phyloP scores from a whole-genome alignment of 2,888 invertebrate genomes.

The Glaucopsyche alexis region DNA sequence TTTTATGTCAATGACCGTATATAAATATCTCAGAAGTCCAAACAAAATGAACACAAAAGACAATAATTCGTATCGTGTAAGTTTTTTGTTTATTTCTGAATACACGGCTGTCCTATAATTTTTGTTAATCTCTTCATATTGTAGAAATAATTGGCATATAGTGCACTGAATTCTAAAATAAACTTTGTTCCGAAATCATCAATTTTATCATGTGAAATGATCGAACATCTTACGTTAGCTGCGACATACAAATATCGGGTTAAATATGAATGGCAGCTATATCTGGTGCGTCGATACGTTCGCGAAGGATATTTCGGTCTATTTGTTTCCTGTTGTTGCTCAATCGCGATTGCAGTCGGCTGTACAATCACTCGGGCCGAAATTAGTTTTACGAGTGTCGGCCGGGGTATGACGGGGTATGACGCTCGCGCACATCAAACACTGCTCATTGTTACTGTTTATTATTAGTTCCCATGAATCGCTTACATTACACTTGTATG shows the following conservation, averaged over 20 bases:
- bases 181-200: background rate
- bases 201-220: background rate
- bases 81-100: background rate
- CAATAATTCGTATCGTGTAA: slow-evolving; percentile 16
- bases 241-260: slow-evolving; percentile 6
- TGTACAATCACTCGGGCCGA: slow-evolving; percentile 57
- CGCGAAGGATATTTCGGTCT: slow-evolving; percentile 38
- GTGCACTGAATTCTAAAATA: background rate
- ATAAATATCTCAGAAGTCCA: slow-evolving; percentile 13
- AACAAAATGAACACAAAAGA: slow-evolving; percentile 11
- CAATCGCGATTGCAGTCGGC: slow-evolving; percentile 50
- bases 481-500: slow-evolving; percentile 60
- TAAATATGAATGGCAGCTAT: slow-evolving; percentile 22
- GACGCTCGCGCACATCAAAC: slow-evolving; percentile 67
- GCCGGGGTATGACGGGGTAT: slow-evolving; percentile 60
- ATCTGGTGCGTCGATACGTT: slow-evolving; percentile 30
- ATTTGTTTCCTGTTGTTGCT: slow-evolving; percentile 46
- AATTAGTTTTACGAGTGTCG: slow-evolving; percentile 73
- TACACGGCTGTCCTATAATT: slow-evolving; percentile 4
- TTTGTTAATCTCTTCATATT: background rate
- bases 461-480: slow-evolving; percentile 69
- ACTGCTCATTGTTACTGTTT: slow-evolving; percentile 72
- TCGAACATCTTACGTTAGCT: background rate
- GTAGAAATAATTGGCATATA: background rate
- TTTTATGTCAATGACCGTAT: slow-evolving; percentile 23